Percentiles rank a stretch among this genome's conserved stretches.
Evolutionary conservation across 2,113 vertebrate genomes (phyloP).

Genomic region (Pituophis catenifer): DNA sequence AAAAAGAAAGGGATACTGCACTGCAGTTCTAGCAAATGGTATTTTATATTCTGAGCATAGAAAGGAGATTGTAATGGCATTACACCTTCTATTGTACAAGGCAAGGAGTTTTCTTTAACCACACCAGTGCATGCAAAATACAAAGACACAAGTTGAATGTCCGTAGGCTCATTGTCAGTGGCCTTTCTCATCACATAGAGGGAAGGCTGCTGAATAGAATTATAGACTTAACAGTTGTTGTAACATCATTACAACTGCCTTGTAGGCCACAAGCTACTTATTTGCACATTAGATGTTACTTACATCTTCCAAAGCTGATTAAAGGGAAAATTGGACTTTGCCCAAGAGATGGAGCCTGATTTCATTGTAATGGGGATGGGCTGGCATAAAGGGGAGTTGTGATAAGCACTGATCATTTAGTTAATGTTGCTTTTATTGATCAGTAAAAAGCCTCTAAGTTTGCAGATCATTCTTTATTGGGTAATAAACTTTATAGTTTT

Average conservation of each 20-base stretch:
- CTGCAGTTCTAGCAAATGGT: not conserved
- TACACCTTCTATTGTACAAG: not conserved
- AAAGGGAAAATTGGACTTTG: conserved; percentile 50
- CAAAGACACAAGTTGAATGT: not conserved
- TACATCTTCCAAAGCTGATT: conserved; percentile 48
- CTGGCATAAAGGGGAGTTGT: conserved; percentile 24
- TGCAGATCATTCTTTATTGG: conserved; percentile 62
- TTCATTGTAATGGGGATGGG: conserved; percentile 42
- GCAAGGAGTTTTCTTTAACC: no score
- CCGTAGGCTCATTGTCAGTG: not conserved
- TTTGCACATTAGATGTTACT: conserved; percentile 52
- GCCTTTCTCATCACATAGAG: not conserved
- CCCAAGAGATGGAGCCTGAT: conserved; percentile 34
- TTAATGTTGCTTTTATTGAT: conserved; percentile 62
- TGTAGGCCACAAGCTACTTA: conserved; percentile 35
- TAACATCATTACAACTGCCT: conserved; percentile 39
- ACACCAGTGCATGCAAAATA: not conserved
- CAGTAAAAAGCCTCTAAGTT: conserved; percentile 59
- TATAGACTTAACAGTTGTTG: conserved; percentile 26
- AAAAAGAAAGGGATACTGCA: not conserved
- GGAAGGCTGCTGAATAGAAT: conserved; percentile 19
- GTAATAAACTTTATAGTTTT: conserved; percentile 60
- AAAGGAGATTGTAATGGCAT: not conserved
- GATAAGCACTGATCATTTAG: conserved; percentile 46
- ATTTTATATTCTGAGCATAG: not conserved